Evolutionary conservation across 2,113 vertebrate species (phyloP).

Genomic region (Spheniscus mendiculus): DNA sequence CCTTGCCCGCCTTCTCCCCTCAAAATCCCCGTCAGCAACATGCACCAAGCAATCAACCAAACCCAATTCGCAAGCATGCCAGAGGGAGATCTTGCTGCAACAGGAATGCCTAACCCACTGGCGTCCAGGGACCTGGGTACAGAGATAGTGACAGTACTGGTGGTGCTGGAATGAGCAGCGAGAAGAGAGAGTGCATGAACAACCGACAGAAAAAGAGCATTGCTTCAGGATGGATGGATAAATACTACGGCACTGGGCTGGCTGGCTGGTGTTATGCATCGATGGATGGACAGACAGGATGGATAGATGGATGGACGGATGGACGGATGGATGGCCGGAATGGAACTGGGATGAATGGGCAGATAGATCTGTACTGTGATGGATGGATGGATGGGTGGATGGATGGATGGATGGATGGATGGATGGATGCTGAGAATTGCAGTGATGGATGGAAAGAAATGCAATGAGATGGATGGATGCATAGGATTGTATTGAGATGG

Average conservation of each 20-base stretch:
- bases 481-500: neutral
- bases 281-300: neutral
- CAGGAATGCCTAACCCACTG: neutral
- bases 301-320: neutral
- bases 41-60: neutral
- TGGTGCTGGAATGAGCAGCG: neutral
- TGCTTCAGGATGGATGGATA: neutral
- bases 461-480: neutral
- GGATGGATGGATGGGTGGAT: neutral
- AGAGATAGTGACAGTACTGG: neutral
- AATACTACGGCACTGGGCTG: neutral
- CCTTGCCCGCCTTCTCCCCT: neutral
- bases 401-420: neutral
- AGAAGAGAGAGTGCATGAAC: neutral
- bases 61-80: rapidly evolving
- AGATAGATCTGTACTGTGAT: neutral
- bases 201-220: neutral
- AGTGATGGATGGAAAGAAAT: neutral
- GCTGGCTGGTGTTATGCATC: neutral
- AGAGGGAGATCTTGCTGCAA: rapidly evolving
- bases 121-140: neutral
- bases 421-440: neutral
- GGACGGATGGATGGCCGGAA: too few relatives aligned
- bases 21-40: neutral
- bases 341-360: neutral